Percentiles rank a stretch among this genome's conserved stretches.
These are phyloP conservation scores for Heterotilapia buettikoferi DNA, from an alignment of 2,113 vertebrate species.

Conservation along the genomic window DNA sequence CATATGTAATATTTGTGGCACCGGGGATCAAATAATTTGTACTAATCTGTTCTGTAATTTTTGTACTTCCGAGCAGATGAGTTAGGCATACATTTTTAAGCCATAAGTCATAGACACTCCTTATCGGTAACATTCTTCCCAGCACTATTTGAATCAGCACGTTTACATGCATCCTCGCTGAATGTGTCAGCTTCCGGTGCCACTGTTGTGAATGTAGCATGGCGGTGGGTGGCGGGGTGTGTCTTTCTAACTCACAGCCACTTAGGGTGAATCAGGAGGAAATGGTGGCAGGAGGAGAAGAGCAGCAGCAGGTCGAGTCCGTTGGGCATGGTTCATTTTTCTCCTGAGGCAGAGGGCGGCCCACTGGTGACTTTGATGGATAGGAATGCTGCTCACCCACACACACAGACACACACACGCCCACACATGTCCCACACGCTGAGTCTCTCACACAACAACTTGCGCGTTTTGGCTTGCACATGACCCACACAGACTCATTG, in stretches of 20 bases:
- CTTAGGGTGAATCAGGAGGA: constrained; percentile 62
- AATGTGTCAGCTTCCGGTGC: constrained; percentile 39
- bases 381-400: constrained; percentile 72
- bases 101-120: not conserved
- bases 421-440: constrained; percentile 64
- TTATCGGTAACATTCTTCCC: not conserved
- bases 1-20: not conserved
- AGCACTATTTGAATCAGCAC: not conserved
- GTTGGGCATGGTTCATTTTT: constrained; percentile 55
- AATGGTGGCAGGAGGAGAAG: constrained; percentile 48
- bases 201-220: not conserved
- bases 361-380: constrained; percentile 68
- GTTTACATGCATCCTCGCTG: not conserved
- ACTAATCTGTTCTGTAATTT: not conserved
- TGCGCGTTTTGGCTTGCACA: not conserved
- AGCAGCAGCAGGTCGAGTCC: constrained; percentile 25
- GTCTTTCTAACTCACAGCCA: constrained; percentile 35
- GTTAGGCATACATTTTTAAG: not conserved
- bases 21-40: rapidly evolving
- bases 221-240: constrained; percentile 31
- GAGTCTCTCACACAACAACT: constrained; percentile 24
- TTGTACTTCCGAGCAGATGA: not conserved
- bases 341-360: constrained; percentile 57
- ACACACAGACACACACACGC: constrained; percentile 38
- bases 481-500: not conserved